Evolutionary conservation across 2,797 vertebrate genomes (phyloP).

Genomic region (Bradypodion pumilum): DNA sequence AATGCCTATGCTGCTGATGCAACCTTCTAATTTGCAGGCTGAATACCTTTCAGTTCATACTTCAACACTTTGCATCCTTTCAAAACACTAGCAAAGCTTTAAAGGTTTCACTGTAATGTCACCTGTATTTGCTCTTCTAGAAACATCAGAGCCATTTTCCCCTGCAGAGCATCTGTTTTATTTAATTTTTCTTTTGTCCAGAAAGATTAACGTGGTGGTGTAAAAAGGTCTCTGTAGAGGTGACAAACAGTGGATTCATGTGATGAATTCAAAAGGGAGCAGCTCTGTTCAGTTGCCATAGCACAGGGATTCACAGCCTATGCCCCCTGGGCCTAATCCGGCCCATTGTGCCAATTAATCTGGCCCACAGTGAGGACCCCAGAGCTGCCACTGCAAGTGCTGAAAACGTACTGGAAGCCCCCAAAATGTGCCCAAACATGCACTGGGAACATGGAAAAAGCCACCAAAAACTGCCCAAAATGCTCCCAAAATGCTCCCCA

Average conservation of each 20-base stretch:
- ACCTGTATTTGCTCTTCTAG: neutral
- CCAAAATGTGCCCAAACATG: too few relatives aligned
- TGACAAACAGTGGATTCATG: neutral
- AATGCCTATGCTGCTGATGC: neutral
- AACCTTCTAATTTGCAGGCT: constrained; percentile 50
- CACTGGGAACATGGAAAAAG: too few relatives aligned
- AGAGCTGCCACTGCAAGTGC: too few relatives aligned
- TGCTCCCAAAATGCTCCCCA: too few relatives aligned
- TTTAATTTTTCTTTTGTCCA: neutral
- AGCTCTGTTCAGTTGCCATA: too few relatives aligned
- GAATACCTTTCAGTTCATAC: constrained; percentile 27
- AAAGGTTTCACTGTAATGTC: neutral
- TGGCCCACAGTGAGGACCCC: too few relatives aligned
- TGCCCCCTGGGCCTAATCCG: too few relatives aligned
- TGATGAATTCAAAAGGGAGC: neutral
- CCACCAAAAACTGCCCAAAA: too few relatives aligned
- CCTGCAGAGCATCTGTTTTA: neutral
- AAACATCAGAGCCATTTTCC: neutral
- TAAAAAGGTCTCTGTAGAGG: neutral
- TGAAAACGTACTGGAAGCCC: too few relatives aligned
- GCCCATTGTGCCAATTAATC: too few relatives aligned
- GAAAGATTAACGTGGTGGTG: neutral
- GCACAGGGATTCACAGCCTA: too few relatives aligned
- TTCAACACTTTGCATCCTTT: constrained; percentile 23
- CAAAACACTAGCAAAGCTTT: neutral